Evolutionary conservation across 2,888 invertebrate species (phyloP).

Genomic region (Macropis europaea): DNA sequence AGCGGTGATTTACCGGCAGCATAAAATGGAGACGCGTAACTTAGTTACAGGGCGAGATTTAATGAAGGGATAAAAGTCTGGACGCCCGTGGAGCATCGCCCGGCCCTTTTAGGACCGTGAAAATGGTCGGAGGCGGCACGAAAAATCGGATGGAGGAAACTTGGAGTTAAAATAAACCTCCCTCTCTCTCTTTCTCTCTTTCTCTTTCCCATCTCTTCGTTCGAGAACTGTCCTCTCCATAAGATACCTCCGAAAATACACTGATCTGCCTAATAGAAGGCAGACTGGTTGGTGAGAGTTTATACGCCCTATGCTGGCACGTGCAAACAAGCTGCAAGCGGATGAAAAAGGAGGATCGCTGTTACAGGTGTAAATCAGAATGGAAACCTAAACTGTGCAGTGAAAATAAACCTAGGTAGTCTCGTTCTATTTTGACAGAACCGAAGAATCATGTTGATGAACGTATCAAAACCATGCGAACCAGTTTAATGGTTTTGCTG

Average conservation of each 20-base stretch:
- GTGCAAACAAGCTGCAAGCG: constrained; percentile 30
- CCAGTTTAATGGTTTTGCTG: not conserved
- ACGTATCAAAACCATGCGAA: not conserved
- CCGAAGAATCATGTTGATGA: too few species aligned
- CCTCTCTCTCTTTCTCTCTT: not conserved
- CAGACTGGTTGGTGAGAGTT: constrained; percentile 14
- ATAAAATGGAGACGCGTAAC: constrained; percentile 12
- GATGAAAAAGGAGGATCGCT: constrained; percentile 20
- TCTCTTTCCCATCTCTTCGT: constrained; percentile 13
- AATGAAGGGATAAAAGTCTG: constrained; percentile 42
- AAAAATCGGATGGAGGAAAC: constrained; percentile 54
- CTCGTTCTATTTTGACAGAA: not conserved
- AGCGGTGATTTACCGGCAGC: constrained; percentile 8
- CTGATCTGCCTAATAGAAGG: constrained; percentile 39
- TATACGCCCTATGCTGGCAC: constrained; percentile 2
- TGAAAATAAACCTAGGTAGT: constrained; percentile 18
- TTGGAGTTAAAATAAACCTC: constrained; percentile 56
- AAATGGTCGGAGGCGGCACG: constrained; percentile 16
- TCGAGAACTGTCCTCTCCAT: constrained; percentile 29
- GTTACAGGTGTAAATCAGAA: constrained; percentile 23
- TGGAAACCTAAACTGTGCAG: not conserved
- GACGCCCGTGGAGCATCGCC: not conserved
- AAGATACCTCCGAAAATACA: constrained; percentile 52
- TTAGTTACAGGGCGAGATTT: constrained; percentile 37
- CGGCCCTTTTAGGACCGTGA: constrained; percentile 30